These are phyloP conservation scores for Berghia stephanieae DNA, from an alignment of 1,140 invertebrate genomes.

Conservation along the genomic window DNA sequence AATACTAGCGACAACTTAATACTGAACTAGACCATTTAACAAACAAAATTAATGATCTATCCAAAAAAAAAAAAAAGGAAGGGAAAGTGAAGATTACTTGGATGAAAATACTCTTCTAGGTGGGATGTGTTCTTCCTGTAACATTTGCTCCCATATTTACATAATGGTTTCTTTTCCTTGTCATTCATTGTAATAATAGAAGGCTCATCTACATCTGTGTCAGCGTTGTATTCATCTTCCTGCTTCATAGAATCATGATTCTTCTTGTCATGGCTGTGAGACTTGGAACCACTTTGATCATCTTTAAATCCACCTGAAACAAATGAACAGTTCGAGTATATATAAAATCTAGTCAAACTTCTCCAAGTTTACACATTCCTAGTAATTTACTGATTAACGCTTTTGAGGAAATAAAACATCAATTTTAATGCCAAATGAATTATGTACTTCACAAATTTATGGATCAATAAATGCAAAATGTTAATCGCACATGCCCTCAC, in stretches of 20 bases:
- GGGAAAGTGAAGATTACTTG: conserved; percentile 30
- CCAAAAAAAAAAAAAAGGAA: background rate
- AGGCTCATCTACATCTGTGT: conserved; percentile 26
- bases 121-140: conserved; percentile 57
- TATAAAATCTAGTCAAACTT: background rate
- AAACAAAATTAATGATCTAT: background rate
- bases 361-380: no score
- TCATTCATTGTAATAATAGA: background rate
- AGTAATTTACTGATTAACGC: no score
- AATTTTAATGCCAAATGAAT: no score
- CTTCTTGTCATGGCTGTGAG: no score
- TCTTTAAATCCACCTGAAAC: background rate
- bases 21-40: no score
- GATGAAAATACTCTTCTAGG: conserved; percentile 48
- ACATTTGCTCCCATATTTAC: conserved; percentile 53
- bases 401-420: background rate
- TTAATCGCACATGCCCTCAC: no score
- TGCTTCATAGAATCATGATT: background rate
- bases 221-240: conserved; percentile 7
- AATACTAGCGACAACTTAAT: no score
- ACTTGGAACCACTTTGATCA: background rate
- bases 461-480: no score
- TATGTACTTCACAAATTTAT: no score
- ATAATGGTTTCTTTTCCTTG: conserved; percentile 35
- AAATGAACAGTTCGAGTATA: background rate